Base-by-base conservation (phyloP, 1,140 invertebrate genomes). In the Drosophila kurseongensis region DNA sequence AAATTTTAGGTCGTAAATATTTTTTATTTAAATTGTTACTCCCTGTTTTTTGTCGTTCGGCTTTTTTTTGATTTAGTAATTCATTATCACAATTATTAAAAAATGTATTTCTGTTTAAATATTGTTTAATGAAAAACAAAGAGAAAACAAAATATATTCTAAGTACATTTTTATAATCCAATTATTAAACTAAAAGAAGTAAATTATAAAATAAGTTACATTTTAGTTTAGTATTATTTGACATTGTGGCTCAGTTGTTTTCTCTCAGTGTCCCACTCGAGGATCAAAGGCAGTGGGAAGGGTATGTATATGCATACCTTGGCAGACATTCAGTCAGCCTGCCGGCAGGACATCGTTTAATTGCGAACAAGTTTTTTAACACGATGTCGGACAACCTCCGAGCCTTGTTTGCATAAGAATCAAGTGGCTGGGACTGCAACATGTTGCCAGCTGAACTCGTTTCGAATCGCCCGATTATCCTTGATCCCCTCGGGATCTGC, bases 351-450 rank as follows among this genome's bases (percentile, higher is more conserved):
- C 90, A 91, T 91, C 90, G 88, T 91, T 91, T 91, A 91, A 91
- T 91, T 91, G 90, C 90, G 83, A 91, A 91, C 90, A 91, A 91
- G 90, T 91, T 91, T 91, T 91, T 91, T 91, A 91, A 91, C 90
- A 91, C 90, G 90, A 91, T 90, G 90, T 91, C 71, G 80, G 78
- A 90, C 85, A 82, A 90, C 79, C 75, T 63, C 54, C 66, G 56
- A 60, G 42, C 18, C 75, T 84, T 85, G 85, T 90, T 90, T 90
- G 85, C 86, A 89, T 81, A 90, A 84, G 80, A 61, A 78, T 78
- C 65, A 76, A 77, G 62, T 77, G 65, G 55, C 54, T 51, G 55
- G 68, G 65, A 55, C 54, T 51, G 65, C 77, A 69, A 80, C 72
- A 74, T 67, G 72, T 80, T 75, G 80, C 75, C 57, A 79, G 56